These are phyloP conservation scores for Phrynocephalus forsythii DNA, from an alignment of 2,797 vertebrate species.

Conservation along the genomic window DNA sequence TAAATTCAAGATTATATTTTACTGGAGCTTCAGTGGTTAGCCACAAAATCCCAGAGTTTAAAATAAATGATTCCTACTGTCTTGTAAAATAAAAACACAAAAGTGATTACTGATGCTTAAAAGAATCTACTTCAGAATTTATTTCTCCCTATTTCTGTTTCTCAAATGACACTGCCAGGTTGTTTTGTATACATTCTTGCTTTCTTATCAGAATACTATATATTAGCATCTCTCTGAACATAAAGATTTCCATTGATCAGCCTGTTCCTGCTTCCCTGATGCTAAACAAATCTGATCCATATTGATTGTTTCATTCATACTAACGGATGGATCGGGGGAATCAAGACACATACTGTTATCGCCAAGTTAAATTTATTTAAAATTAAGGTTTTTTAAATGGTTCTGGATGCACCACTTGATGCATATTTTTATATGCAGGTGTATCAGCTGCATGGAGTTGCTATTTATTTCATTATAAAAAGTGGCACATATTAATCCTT, in stretches of 20 bases:
- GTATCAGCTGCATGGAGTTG: not conserved
- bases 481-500: not conserved
- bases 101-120: not conserved
- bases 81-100: not conserved
- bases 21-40: not conserved
- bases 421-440: no score
- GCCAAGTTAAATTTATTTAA: not conserved
- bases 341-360: not conserved
- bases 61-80: constrained; percentile 11
- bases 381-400: not conserved
- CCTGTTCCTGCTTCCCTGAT: not conserved
- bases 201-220: not conserved
- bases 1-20: not conserved
- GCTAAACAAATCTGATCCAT: not conserved
- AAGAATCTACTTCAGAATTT: not conserved
- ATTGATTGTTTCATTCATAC: not conserved
- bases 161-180: not conserved
- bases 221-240: not conserved
- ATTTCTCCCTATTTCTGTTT: not conserved
- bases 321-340: not conserved
- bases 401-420: not conserved
- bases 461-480: not conserved
- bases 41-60: not conserved
- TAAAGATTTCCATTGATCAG: not conserved
- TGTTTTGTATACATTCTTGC: not conserved